phyloP scores from a whole-genome alignment of 2,113 vertebrate species.

The Eurystomus gularis region DNA sequence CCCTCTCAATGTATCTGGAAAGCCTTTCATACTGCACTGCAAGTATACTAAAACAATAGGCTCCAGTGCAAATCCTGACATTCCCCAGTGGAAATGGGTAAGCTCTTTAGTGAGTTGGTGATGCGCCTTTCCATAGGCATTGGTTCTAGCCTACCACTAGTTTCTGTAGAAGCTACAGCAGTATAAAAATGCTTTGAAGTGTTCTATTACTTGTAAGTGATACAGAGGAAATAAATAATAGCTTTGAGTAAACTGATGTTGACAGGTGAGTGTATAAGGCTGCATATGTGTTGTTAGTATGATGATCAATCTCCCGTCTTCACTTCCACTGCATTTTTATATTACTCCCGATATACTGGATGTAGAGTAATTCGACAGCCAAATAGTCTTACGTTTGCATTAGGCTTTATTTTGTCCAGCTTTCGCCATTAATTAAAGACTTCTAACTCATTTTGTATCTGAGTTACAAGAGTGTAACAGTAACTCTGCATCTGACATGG shows the following conservation, averaged over 20 bases:
- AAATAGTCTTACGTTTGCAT: neutral
- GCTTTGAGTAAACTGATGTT: neutral
- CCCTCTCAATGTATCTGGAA: neutral
- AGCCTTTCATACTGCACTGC: neutral
- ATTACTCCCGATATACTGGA: accelerated
- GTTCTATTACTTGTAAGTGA: neutral
- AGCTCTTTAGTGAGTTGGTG: neutral
- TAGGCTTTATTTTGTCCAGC: neutral
- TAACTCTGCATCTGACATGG: neutral
- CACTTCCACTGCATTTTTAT: neutral
- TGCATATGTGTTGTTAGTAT: neutral
- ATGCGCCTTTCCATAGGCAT: neutral
- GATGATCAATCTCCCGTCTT: neutral
- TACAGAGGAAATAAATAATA: neutral
- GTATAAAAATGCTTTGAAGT: neutral
- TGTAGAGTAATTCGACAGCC: neutral
- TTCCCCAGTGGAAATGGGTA: neutral
- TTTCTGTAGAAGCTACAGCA: neutral
- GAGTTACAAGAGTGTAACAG: neutral
- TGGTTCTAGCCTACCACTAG: neutral
- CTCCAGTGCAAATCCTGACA: neutral
- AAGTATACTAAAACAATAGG: neutral
- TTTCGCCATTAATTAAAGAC: neutral
- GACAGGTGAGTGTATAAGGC: neutral
- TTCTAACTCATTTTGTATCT: neutral